Evolutionary conservation across 2,888 invertebrate species (phyloP).

Genomic region (Tetragonula carbonaria): DNA sequence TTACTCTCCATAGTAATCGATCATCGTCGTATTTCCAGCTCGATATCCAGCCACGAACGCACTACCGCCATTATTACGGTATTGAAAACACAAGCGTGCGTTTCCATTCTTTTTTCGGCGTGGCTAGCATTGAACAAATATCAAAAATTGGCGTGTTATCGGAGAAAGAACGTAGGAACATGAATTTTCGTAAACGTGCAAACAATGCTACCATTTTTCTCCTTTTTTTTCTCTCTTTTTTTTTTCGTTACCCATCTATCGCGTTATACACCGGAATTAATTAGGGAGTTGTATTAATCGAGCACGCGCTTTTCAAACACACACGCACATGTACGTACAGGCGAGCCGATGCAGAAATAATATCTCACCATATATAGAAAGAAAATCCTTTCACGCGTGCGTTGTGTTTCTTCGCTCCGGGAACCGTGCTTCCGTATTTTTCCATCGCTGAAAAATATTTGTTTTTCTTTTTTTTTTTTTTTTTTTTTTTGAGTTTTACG

Average conservation of each 20-base stretch:
- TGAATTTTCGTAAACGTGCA: neutral
- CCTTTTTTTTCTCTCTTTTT: neutral
- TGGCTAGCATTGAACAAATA: neutral
- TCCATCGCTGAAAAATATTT: no score
- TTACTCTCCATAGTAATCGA: neutral
- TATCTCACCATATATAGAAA: neutral
- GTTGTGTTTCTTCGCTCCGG: neutral
- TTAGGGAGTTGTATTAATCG: neutral
- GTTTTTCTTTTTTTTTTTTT: no score
- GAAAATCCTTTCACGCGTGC: neutral
- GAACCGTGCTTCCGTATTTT: no score
- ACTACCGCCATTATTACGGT: neutral
- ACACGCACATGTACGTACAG: no score
- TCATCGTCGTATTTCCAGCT: neutral
- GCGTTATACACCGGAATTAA: neutral
- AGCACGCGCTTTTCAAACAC: neutral
- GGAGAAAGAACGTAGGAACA: neutral
- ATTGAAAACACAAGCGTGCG: neutral
- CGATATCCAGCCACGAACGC: neutral
- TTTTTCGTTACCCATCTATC: no score
- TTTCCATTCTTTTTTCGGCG: neutral
- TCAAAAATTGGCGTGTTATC: neutral
- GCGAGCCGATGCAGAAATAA: neutral
- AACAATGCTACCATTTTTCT: neutral
- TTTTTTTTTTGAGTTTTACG: no score